phyloP scores from a whole-genome alignment of 1,140 invertebrate genomes.

The Mycetomoellerius zeteki region DNA sequence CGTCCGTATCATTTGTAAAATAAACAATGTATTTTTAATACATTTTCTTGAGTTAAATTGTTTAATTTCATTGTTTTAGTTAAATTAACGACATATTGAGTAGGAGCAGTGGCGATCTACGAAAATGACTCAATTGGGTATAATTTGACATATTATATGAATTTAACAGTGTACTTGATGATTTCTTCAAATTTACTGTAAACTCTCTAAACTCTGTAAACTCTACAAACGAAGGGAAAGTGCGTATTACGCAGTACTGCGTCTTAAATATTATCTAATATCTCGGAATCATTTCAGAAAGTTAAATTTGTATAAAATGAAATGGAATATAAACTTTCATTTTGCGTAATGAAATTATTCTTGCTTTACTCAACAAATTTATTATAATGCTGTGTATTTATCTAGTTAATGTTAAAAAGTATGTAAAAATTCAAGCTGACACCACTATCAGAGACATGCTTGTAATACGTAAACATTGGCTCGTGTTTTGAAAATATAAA shows the following conservation, averaged over 20 bases:
- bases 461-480: constrained; percentile 3
- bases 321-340: neutral
- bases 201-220: neutral
- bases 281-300: neutral
- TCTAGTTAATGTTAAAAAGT: neutral
- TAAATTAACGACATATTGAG: too few species aligned
- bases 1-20: too few species aligned
- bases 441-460: neutral
- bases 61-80: too few species aligned
- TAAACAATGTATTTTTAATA: too few species aligned
- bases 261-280: neutral
- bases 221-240: neutral
- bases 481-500: constrained; percentile 5
- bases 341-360: neutral
- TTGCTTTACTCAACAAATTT: too few species aligned
- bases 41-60: too few species aligned
- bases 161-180: neutral
- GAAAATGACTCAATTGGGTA: too few species aligned
- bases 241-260: neutral
- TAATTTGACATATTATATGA: too few species aligned
- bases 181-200: constrained; percentile 14
- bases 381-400: neutral
- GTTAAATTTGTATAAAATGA: neutral
- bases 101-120: too few species aligned
- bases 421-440: neutral